These are phyloP conservation scores for Helicolenus hilgendorfi DNA, from an alignment of 2,797 vertebrate genomes.

Conservation along the genomic window DNA sequence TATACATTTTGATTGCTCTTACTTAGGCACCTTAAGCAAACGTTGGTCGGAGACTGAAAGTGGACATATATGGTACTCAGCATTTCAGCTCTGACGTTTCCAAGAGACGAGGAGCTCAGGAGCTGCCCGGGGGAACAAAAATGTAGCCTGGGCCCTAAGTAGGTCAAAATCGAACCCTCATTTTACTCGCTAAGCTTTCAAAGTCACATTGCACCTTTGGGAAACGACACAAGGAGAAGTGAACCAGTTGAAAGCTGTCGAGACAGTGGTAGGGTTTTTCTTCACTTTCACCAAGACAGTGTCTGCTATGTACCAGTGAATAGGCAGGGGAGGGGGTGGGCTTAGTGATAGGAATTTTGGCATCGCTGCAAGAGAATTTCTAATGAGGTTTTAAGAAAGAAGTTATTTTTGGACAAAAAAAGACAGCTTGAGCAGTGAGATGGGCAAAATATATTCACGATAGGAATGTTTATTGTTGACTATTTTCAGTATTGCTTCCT, in stretches of 20 bases:
- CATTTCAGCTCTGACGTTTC: conserved; percentile 69
- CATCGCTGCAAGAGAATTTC: conserved; percentile 86
- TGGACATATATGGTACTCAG: conserved; percentile 67
- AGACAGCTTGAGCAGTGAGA: conserved; percentile 56
- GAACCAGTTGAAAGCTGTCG: conserved; percentile 80
- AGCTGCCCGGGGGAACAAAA: conserved; percentile 56
- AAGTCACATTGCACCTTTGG: conserved; percentile 85
- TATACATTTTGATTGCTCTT: conserved; percentile 72
- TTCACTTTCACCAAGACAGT: conserved; percentile 74
- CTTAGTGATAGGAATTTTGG: conserved; percentile 85
- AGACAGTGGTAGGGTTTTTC: conserved; percentile 72
- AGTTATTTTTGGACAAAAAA: conserved; percentile 78
- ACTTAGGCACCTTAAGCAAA: conserved; percentile 87
- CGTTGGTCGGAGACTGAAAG: conserved; percentile 45
- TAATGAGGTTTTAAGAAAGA: conserved; percentile 87
- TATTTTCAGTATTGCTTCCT: conserved; percentile 86
- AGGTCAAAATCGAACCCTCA: conserved; percentile 79
- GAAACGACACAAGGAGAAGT: conserved; percentile 70
- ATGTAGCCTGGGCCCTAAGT: conserved; percentile 75
- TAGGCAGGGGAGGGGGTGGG: conserved; percentile 68
- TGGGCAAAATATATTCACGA: conserved; percentile 72
- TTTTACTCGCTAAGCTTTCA: conserved; percentile 80
- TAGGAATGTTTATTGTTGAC: conserved; percentile 81
- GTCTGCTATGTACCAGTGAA: conserved; percentile 82
- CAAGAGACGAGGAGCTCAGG: conserved; percentile 69